Base-by-base conservation (phyloP, 1,140 invertebrate species). In the Diuraphis noxia region DNA sequence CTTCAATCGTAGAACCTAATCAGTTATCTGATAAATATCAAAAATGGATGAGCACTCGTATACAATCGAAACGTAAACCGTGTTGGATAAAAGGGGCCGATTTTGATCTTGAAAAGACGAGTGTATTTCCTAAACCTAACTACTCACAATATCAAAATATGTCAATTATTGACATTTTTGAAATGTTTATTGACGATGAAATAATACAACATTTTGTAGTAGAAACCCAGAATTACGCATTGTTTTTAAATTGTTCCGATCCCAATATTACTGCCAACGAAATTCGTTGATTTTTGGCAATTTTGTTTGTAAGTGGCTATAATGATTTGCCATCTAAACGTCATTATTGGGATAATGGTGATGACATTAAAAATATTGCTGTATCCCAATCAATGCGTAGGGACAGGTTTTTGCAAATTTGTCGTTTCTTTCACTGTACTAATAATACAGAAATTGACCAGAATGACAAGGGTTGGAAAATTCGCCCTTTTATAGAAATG, bases 291-390 rank as follows among this genome's bases (percentile, higher is more conserved):
- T 82, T 82, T 82, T 25, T 82, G 4, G 79, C 79, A 19, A 94
- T 92, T 87, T 92, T 93, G 72, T 92, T 89, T 81, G 92, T 92
- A 0, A 94, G 93, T 36, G 94, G 94, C 19, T 86, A 86, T 86
- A 86, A 86, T 86, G 36, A 86, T 86, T 86, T 86, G 25, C 43
- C 84, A 8, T 86, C 84, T 4, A 86, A 86, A 34, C 17, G 41
- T 3, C 84, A 86, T 52, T 49, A 86, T 86, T 86, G 84, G 84
- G 84, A 52, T 86, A 10, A n/a, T n/a, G n/a, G n/a, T n/a, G n/a
- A 36, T 86, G 84, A 86, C 21, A 86, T 86, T 43, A 86, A 86
- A 49, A 86, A 86, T 86, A 0, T 49, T 49, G 84, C 41, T 46
- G 43, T 49, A 34, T 86, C 84, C 36, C 0, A 86, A 49, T 86